phyloP scores from a whole-genome alignment of 2,797 vertebrate species.

The Ispidina picta region DNA sequence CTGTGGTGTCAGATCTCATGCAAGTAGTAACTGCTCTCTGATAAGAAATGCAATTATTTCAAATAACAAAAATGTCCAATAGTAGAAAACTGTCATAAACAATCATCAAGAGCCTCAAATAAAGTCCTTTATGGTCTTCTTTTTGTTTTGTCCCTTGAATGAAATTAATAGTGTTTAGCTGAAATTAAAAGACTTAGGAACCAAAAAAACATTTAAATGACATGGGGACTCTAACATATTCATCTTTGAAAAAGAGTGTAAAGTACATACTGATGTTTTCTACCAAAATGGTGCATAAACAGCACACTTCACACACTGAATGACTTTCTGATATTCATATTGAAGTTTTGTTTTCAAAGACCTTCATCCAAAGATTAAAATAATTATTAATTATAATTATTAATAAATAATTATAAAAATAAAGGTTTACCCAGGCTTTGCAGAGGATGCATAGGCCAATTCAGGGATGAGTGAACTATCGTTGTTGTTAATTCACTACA shows the following conservation, averaged over 20 bases:
- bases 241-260: neutral
- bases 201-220: neutral
- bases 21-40: neutral
- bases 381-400: neutral
- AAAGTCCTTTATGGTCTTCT: neutral
- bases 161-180: neutral
- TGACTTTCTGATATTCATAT: neutral
- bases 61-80: neutral
- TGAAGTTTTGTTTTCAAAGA: neutral
- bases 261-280: neutral
- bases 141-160: neutral
- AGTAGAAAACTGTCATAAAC: neutral
- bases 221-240: neutral
- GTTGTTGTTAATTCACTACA: neutral
- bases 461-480: neutral
- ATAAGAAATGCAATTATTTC: neutral
- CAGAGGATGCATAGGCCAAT: neutral
- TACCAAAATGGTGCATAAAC: neutral
- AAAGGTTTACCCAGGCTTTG: conserved; percentile 3
- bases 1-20: neutral
- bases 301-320: neutral
- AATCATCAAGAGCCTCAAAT: neutral
- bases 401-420: no score
- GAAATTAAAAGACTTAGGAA: neutral
- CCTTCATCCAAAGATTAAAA: neutral